Evolutionary conservation across 2,888 invertebrate species (phyloP).

Genomic region (Ommatoiulus sabulosus): DNA sequence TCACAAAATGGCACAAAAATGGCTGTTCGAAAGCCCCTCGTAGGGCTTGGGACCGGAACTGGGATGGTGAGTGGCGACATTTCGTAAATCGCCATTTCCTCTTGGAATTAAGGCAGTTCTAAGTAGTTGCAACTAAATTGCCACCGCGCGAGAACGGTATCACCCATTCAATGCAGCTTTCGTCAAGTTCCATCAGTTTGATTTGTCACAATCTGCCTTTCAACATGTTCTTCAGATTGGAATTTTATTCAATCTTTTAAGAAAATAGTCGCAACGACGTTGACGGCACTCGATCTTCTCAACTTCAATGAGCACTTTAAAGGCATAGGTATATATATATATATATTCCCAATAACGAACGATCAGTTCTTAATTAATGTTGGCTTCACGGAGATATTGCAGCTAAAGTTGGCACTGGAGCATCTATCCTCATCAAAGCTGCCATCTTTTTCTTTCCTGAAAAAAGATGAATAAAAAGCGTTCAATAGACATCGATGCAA

Average conservation of each 20-base stretch:
- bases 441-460: conserved; percentile 50
- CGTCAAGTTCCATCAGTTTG: not conserved
- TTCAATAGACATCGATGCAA: no score
- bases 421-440: conserved; percentile 43
- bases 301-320: conserved; percentile 46
- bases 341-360: conserved; percentile 19
- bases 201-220: not conserved
- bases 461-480: not conserved
- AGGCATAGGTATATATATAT: conserved; percentile 38
- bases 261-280: not conserved
- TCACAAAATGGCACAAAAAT: conserved; percentile 16
- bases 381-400: conserved; percentile 27
- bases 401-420: not conserved
- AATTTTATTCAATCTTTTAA: not conserved
- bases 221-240: not conserved
- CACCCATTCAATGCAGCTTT: not conserved
- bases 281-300: not conserved
- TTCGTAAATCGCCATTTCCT: conserved; percentile 16
- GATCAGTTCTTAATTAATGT: not conserved
- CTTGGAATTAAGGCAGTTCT: conserved; percentile 28
- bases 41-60: not conserved
- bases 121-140: conserved; percentile 4
- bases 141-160: conserved; percentile 10
- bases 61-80: conserved; percentile 6
- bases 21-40: conserved; percentile 2